These are phyloP conservation scores for Molorchus minor DNA, from an alignment of 2,888 invertebrate genomes.

Conservation along the genomic window DNA sequence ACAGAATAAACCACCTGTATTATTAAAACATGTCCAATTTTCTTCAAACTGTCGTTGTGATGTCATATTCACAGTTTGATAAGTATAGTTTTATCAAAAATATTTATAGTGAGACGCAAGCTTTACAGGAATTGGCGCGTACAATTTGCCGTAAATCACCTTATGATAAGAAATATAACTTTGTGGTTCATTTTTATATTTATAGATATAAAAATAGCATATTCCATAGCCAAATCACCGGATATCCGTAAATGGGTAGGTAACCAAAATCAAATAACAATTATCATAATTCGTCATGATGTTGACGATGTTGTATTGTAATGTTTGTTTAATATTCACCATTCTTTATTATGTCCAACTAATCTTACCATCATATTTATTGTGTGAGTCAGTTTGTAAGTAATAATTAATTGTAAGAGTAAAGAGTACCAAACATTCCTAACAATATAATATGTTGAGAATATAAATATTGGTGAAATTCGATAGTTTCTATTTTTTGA, in stretches of 20 bases:
- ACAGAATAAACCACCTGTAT: too few species aligned
- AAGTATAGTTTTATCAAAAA: not conserved
- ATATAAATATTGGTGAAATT: not conserved
- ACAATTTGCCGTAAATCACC: not conserved
- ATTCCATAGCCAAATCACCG: constrained; percentile 12
- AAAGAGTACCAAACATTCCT: not conserved
- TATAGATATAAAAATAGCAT: not conserved
- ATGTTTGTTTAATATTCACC: constrained; percentile 8
- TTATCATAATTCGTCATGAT: not conserved
- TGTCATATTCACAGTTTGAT: not conserved
- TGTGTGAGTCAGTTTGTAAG: not conserved
- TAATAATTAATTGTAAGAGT: not conserved
- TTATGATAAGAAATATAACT: constrained; percentile 2
- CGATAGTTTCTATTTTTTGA: not conserved
- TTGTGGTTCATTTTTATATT: too few species aligned
- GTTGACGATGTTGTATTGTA: not conserved
- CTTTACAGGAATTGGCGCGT: not conserved
- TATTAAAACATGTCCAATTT: too few species aligned
- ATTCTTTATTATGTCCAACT: not conserved
- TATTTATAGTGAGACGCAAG: not conserved
- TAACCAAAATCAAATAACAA: constrained; percentile 13
- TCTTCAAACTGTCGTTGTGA: not conserved
- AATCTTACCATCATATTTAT: not conserved
- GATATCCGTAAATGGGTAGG: constrained; percentile 16
- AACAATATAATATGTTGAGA: not conserved